A percentile compares a stretch with the other conserved stretches of the same genome.
phyloP scores from a whole-genome alignment of 2,113 vertebrate genomes.

The Lipotes vexillifer region DNA sequence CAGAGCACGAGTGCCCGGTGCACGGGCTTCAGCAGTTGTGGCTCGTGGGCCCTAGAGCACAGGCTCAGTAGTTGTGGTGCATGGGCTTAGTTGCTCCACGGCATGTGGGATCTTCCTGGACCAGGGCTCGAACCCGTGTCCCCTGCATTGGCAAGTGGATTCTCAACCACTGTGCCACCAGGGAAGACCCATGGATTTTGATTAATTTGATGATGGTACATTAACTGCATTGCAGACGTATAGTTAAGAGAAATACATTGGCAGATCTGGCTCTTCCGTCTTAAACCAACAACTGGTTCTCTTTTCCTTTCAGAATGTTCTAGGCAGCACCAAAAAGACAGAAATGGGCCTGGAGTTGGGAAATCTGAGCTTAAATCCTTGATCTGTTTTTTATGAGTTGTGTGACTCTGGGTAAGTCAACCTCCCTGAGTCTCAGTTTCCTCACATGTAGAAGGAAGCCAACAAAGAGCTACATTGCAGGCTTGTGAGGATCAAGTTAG shows the following conservation, averaged over 20 bases:
- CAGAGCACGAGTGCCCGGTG: too few species aligned
- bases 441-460: neutral
- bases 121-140: too few species aligned
- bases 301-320: neutral
- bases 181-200: neutral
- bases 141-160: too few species aligned
- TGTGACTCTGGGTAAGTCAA: neutral
- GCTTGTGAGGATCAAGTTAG: neutral
- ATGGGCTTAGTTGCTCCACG: too few species aligned
- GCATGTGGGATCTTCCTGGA: too few species aligned
- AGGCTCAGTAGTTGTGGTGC: too few species aligned
- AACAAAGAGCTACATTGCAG: neutral
- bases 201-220: neutral
- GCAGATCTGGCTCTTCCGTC: neutral
- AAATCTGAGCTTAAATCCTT: neutral
- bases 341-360: neutral
- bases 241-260: neutral
- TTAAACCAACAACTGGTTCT: neutral
- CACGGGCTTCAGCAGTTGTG: too few species aligned
- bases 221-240: neutral
- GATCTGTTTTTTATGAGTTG: neutral
- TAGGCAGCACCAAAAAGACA: neutral
- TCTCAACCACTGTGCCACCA: too few species aligned
- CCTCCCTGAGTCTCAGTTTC: neutral
- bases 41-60: too few species aligned